phyloP scores from a whole-genome alignment of 1,140 invertebrate species.

The Penaeus chinensis region DNA sequence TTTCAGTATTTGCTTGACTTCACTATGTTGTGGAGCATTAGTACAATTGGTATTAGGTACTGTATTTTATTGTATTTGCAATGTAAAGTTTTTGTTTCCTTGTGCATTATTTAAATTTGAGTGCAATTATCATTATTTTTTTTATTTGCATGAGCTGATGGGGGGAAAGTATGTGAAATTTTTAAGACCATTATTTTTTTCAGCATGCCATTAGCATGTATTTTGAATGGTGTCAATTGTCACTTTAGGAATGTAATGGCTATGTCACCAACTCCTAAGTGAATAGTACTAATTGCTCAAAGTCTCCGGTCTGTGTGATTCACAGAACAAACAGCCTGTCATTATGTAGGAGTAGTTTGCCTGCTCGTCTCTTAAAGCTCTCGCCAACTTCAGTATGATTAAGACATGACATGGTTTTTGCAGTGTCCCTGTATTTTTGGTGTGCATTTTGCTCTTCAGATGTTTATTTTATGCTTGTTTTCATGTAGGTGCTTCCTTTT shows the following conservation, averaged over 20 bases:
- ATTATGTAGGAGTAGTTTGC: no score
- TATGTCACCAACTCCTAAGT: no score
- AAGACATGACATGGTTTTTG: conserved; percentile 52
- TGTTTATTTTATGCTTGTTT: conserved; percentile 27
- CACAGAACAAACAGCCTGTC: no score
- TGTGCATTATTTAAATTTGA: conserved; percentile 26
- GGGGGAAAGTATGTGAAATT: no score
- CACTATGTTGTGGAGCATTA: conserved; percentile 49
- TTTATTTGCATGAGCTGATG: no score
- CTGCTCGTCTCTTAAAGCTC: no score
- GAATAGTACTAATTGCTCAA: no score
- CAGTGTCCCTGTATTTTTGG: conserved; percentile 59
- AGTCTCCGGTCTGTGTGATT: no score
- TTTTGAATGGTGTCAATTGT: conserved; percentile 30
- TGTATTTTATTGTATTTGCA: conserved; percentile 16
- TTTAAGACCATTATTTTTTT: conserved; percentile 11
- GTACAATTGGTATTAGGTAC: conserved; percentile 25
- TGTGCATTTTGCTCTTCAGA: conserved; percentile 52
- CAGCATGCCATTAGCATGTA: conserved; percentile 50
- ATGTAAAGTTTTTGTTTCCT: conserved; percentile 23
- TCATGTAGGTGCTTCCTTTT: not conserved
- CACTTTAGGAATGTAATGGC: no score
- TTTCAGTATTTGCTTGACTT: conserved; percentile 43
- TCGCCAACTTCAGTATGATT: conserved; percentile 14
- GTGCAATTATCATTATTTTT: no score